Conservation (phyloP, 2,113 vertebrate genomes). For the Origma solitaria region DNA sequence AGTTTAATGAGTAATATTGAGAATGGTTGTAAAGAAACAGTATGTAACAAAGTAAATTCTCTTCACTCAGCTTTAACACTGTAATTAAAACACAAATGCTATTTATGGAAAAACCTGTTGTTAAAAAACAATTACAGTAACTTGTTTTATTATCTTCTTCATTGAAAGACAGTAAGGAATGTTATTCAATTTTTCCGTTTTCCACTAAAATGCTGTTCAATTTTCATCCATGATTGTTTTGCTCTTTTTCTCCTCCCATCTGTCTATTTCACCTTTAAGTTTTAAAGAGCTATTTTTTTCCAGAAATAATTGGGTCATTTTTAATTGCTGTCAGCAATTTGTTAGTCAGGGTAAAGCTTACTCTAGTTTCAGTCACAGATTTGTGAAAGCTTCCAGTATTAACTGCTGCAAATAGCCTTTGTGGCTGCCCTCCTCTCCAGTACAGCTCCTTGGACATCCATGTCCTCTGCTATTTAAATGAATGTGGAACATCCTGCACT, state of each 20-base stretch:
- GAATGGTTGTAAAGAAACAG: not conserved
- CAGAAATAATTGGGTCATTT: slow-evolving; percentile 32
- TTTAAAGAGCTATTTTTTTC: not conserved
- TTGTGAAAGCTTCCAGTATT: not conserved
- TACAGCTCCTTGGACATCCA: rapidly evolving
- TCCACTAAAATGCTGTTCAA: slow-evolving; percentile 6
- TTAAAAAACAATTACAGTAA: not conserved
- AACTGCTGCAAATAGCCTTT: not conserved
- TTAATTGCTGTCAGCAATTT: slow-evolving; percentile 54
- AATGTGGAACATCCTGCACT: not conserved
- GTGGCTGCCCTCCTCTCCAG: not conserved
- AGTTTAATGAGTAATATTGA: not conserved
- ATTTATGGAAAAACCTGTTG: slow-evolving; percentile 6
- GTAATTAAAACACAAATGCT: slow-evolving; percentile 8
- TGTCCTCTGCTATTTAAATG: not conserved
- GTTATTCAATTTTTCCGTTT: not conserved
- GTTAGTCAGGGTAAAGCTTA: slow-evolving; percentile 35
- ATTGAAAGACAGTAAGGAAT: slow-evolving; percentile 3
- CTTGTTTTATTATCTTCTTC: slow-evolving; percentile 10
- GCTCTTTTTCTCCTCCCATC: slow-evolving; percentile 5
- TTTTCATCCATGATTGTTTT: slow-evolving; percentile 32
- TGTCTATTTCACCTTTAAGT: slow-evolving; percentile 49
- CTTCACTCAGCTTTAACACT: not conserved
- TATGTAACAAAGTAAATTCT: not conserved
- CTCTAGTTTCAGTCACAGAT: not conserved